A percentile compares a stretch with the other conserved stretches of the same genome.
phyloP scores from a whole-genome alignment of 2,888 invertebrate species.

The Metopia argyrocephala region DNA sequence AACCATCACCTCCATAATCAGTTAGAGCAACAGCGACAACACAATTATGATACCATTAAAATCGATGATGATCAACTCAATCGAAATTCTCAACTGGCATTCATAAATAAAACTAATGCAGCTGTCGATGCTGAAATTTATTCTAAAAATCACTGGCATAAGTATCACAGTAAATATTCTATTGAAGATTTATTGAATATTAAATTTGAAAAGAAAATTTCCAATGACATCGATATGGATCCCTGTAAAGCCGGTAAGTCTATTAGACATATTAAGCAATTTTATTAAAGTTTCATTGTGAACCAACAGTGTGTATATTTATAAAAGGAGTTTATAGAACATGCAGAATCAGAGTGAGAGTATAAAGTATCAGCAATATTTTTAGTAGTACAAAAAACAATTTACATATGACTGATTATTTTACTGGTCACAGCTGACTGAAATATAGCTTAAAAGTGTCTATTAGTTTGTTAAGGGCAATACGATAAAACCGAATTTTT shows the following conservation, averaged over 20 bases:
- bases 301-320: no score
- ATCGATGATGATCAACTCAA: slow-evolving; percentile 21
- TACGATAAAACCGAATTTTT: no score
- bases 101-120: slow-evolving; percentile 14
- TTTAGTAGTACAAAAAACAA: no score
- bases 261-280: neutral
- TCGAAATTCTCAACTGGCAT: slow-evolving; percentile 21
- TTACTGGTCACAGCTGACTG: no score
- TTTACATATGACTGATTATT: no score
- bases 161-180: slow-evolving; percentile 80
- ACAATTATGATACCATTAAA: slow-evolving; percentile 43
- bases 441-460: no score
- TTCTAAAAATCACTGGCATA: slow-evolving; percentile 63
- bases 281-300: no score
- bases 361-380: no score
- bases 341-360: no score
- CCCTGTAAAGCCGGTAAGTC: slow-evolving; percentile 92
- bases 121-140: slow-evolving; percentile 29
- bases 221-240: slow-evolving; percentile 88
- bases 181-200: slow-evolving; percentile 84
- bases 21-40: slow-evolving; percentile 61
- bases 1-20: slow-evolving; percentile 54
- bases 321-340: no score
- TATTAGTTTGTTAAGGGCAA: no score
- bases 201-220: slow-evolving; percentile 84